Evolutionary conservation across 2,888 invertebrate species (phyloP), one percentile per base, ranked within the genome.

Genomic region (Allygus modestus): DNA sequence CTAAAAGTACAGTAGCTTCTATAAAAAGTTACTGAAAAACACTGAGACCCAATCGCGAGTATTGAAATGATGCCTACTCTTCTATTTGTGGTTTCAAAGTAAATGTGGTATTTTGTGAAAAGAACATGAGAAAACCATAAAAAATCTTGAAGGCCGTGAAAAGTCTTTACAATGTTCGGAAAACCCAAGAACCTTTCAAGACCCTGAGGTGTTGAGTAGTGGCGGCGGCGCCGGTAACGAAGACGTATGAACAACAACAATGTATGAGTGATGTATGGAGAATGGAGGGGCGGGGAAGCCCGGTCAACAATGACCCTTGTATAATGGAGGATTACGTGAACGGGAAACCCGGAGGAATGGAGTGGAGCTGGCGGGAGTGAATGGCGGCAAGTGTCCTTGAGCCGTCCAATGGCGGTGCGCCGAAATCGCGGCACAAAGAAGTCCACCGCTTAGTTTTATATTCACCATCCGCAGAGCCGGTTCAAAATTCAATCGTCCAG

Each of bases 391-490:
- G 41, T n/a, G 71, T 26, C 83, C 83, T 83, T 83, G 83, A 54
- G 23, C 41, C 37, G 69, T 11, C 83, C 83, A 73, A 54, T 71
- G 83, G 83, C 15, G 65, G 61, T 33, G 83, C 75, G 23, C 75
- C 75, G 73, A 83, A 83, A 83, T 26, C 61, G 51, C 83, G 43
- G 43, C 75, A 75, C 75, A 83, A 75, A 83, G 41, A 75, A 37
- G 54, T n/a, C 58, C 54, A 20, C 33, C 17, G 54, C 51, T 83
- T 83, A 83, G 83, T 83, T 83, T 58, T 73, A 75, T 83, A 75
- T 61, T 37, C 83, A 83, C 83, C 83, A 54, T 75, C 83, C 26
- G 28, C 83, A 83, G 58, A 1, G 83, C 43, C 75, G 83, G 83
- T 58, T 83, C 75, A 41, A 75, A 83, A 83, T 83, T 83, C 23